Evolutionary conservation across 2,888 invertebrate genomes (phyloP).

Genomic region (Drosophila kokeensis): DNA sequence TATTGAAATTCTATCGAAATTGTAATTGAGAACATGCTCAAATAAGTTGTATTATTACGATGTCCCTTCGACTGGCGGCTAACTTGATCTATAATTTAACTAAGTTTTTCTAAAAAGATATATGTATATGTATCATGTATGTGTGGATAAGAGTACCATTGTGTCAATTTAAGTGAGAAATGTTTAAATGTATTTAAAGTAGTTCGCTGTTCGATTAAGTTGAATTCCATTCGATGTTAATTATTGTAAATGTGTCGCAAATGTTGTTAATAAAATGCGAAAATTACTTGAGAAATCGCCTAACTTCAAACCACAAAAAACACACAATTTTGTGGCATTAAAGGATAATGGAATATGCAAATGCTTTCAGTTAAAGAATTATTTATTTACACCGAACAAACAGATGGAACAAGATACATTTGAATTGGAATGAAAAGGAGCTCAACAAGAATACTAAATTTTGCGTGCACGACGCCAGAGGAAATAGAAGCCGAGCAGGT

Average conservation of each 20-base stretch:
- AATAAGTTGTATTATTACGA: conserved; percentile 1
- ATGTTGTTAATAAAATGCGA: conserved; percentile 66
- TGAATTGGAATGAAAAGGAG: not conserved
- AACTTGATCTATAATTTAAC: conserved; percentile 56
- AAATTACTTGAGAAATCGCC: conserved; percentile 37
- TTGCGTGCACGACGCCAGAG: conserved; percentile 88
- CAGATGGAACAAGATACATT: conserved; percentile 10
- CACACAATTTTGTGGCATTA: not conserved
- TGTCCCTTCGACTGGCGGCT: conserved; percentile 21
- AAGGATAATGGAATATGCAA: conserved; percentile 19
- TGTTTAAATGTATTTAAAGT: conserved; percentile 46
- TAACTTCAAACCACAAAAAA: not conserved
- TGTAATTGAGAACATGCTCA: conserved; percentile 26
- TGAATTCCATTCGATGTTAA: conserved; percentile 51
- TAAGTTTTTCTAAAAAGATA: conserved; percentile 33
- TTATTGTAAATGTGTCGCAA: conserved; percentile 54
- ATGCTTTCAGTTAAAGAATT: conserved; percentile 8
- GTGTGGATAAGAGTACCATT: conserved; percentile 41
- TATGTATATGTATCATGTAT: conserved; percentile 6
- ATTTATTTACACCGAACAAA: conserved; percentile 55
- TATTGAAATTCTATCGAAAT: conserved; percentile 2
- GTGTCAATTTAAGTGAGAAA: conserved; percentile 60
- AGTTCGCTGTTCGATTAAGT: conserved; percentile 51
- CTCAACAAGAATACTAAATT: conserved; percentile 78
- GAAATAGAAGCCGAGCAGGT: conserved; percentile 89